Percentiles rank a stretch among this genome's conserved stretches.
These are phyloP conservation scores for Chelmon rostratus DNA, from an alignment of 2,797 vertebrate genomes.

Conservation along the genomic window DNA sequence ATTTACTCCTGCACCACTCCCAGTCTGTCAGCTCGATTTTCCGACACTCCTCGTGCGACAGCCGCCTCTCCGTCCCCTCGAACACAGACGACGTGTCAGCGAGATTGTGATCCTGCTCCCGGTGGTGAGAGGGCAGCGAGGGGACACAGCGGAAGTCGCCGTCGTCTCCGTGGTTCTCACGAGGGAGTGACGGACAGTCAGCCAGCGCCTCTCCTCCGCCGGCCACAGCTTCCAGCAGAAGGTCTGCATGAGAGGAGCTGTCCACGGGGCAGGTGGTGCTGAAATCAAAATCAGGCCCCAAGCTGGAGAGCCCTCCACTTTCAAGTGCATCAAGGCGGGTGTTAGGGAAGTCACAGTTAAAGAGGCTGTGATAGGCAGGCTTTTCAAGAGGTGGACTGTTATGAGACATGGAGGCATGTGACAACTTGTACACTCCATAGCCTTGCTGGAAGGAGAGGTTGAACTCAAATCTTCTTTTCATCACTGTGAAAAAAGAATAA, in stretches of 20 bases:
- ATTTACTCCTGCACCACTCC: constrained; percentile 99
- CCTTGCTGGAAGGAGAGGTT: constrained; percentile 94
- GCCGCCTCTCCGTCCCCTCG: constrained; percentile 89
- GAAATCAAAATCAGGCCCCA: constrained; percentile 83
- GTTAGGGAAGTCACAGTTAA: constrained; percentile 81
- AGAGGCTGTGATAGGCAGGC: constrained; percentile 84
- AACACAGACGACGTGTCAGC: constrained; percentile 79
- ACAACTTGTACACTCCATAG: constrained; percentile 92
- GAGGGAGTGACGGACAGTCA: constrained; percentile 64
- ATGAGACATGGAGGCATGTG: constrained; percentile 81
- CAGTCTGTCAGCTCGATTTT: constrained; percentile 93
- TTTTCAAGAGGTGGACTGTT: constrained; percentile 77
- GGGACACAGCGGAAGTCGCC: constrained; percentile 71
- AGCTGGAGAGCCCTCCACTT: constrained; percentile 62
- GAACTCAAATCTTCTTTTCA: constrained; percentile 92
- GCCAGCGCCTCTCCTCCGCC: constrained; percentile 61
- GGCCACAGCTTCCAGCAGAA: constrained; percentile 70
- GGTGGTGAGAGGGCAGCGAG: constrained; percentile 53
- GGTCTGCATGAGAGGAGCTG: constrained; percentile 80
- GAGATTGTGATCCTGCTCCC: constrained; percentile 73
- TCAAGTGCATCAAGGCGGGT: constrained; percentile 72
- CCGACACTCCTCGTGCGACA: constrained; percentile 90
- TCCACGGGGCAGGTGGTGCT: constrained; percentile 82
- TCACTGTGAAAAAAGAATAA: constrained; percentile 80
- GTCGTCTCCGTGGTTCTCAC: constrained; percentile 58